These are phyloP conservation scores for Scyliorhinus canicula DNA, from an alignment of 2,797 vertebrate species.

Conservation along the genomic window DNA sequence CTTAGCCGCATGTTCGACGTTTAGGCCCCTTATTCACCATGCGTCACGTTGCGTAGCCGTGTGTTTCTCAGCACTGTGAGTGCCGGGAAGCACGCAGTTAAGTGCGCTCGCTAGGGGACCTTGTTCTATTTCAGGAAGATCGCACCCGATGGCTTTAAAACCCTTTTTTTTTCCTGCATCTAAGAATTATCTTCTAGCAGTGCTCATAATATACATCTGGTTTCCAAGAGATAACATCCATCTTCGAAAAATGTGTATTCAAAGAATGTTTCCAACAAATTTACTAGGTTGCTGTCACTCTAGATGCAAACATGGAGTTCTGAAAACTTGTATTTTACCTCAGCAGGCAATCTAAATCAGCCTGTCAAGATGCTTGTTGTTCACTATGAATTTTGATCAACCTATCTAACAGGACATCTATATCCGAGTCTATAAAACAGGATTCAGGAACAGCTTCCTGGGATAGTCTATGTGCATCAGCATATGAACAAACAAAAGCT, in stretches of 20 bases:
- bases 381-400: background rate
- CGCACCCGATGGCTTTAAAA: background rate
- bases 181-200: background rate
- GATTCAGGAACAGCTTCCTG: background rate
- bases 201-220: background rate
- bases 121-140: no score
- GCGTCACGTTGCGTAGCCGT: no score
- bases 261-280: background rate
- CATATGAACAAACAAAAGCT: background rate
- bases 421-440: background rate
- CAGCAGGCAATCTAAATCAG: background rate
- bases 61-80: no score
- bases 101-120: no score
- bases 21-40: no score
- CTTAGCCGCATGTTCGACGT: no score
- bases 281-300: conserved; percentile 14
- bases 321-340: background rate
- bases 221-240: conserved; percentile 20
- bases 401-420: background rate
- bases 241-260: no score
- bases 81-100: no score
- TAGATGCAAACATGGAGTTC: background rate
- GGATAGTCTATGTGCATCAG: background rate
- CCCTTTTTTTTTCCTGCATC: background rate
- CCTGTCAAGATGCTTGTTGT: background rate